Percentiles rank a stretch among this genome's conserved stretches.
phyloP scores from a whole-genome alignment of 2,888 invertebrate species.

The Andrena bicolor region DNA sequence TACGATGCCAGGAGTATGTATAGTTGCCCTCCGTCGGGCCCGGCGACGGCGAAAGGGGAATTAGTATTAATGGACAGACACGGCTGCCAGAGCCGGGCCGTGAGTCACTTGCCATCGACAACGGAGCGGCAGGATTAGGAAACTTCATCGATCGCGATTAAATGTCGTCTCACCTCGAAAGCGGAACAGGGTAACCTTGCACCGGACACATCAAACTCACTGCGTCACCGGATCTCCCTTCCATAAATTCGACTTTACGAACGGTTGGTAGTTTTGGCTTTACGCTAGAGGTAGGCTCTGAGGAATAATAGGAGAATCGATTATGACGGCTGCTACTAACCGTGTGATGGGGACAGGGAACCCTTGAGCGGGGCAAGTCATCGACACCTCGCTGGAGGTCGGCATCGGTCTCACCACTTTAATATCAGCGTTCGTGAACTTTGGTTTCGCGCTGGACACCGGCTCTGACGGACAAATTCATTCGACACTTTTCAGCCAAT shows the following conservation, averaged over 20 bases:
- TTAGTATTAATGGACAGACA: slow-evolving; percentile 40
- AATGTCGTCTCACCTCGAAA: slow-evolving; percentile 79
- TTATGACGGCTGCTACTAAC: slow-evolving; percentile 74
- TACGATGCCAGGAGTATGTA: background rate
- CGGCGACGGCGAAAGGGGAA: slow-evolving; percentile 6
- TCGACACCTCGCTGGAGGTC: slow-evolving; percentile 81
- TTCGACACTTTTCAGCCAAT: background rate
- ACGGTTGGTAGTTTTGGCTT: slow-evolving; percentile 81
- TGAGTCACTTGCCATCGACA: slow-evolving; percentile 36
- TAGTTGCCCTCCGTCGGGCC: background rate
- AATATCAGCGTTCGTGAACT: slow-evolving; percentile 87
- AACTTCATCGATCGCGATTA: slow-evolving; percentile 51
- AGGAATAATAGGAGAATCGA: slow-evolving; percentile 44
- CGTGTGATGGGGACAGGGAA: slow-evolving; percentile 85
- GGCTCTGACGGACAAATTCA: slow-evolving; percentile 86
- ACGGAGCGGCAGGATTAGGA: slow-evolving; percentile 22
- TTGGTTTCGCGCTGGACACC: slow-evolving; percentile 90
- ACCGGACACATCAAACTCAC: slow-evolving; percentile 89
- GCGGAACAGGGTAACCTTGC: slow-evolving; percentile 90
- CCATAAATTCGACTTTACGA: slow-evolving; percentile 83
- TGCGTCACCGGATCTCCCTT: slow-evolving; percentile 69
- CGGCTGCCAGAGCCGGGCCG: slow-evolving; percentile 26
- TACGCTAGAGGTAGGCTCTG: slow-evolving; percentile 81
- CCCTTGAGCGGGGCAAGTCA: slow-evolving; percentile 87
- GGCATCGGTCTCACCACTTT: slow-evolving; percentile 81